These are phyloP conservation scores for Sympetrum striolatum DNA, from an alignment of 2,888 invertebrate species.

Conservation along the genomic window DNA sequence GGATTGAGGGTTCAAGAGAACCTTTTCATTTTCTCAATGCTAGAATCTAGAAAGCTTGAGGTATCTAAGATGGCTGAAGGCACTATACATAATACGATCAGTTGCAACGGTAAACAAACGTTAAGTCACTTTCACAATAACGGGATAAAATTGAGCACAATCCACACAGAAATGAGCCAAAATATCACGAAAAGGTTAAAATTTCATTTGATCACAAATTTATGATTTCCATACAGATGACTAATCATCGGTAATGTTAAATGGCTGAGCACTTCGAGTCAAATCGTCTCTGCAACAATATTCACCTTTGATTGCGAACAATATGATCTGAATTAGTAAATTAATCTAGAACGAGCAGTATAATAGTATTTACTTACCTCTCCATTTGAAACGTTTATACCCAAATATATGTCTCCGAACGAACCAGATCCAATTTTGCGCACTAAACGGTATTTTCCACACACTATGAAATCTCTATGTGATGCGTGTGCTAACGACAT, in stretches of 20 bases:
- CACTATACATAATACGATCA: not conserved
- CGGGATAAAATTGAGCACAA: not conserved
- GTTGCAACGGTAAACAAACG: not conserved
- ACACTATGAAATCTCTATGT: slow-evolving; percentile 80
- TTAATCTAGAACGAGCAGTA: not conserved
- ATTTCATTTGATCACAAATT: not conserved
- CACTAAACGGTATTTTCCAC: slow-evolving; percentile 92
- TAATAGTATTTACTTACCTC: slow-evolving; percentile 68
- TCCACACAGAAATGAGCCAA: not conserved
- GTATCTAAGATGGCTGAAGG: slow-evolving; percentile 18
- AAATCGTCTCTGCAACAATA: not conserved
- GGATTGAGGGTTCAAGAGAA: too few relatives aligned
- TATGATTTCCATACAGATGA: not conserved
- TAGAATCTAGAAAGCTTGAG: slow-evolving; percentile 29
- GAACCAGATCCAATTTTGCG: slow-evolving; percentile 99
- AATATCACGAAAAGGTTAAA: not conserved
- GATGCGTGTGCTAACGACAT: slow-evolving; percentile 46
- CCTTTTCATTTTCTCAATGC: slow-evolving; percentile 28
- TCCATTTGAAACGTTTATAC: slow-evolving; percentile 88
- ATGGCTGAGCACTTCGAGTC: slow-evolving; percentile 1
- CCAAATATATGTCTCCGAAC: slow-evolving; percentile 98
- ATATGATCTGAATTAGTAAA: not conserved
- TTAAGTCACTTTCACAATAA: not conserved
- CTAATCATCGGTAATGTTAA: not conserved
- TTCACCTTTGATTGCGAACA: not conserved